Conservation (phyloP, 1,140 invertebrate genomes). For the Leptestheria dahalacensis region DNA sequence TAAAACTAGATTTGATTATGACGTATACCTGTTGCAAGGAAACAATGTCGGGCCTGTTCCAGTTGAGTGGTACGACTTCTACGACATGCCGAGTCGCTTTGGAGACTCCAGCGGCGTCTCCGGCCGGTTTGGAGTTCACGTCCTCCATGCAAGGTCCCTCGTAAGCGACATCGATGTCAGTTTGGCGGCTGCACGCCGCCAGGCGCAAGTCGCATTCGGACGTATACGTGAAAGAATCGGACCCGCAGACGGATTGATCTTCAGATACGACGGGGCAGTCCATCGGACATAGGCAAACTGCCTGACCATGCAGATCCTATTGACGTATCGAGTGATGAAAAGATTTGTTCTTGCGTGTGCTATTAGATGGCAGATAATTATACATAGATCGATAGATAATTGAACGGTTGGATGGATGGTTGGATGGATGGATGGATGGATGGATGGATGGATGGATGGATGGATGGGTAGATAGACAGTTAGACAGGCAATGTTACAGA, state of each 20-base stretch:
- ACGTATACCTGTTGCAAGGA: neutral
- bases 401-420: too few relatives aligned
- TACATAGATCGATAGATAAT: too few relatives aligned
- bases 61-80: neutral
- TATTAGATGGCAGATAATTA: too few relatives aligned
- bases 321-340: too few relatives aligned
- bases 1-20: neutral
- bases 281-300: constrained; percentile 39
- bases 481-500: too few relatives aligned
- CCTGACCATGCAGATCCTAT: constrained; percentile 38
- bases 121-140: neutral
- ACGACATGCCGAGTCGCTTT: constrained; percentile 14
- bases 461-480: too few relatives aligned
- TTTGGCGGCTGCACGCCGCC: constrained; percentile 44
- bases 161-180: constrained; percentile 3
- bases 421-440: too few relatives aligned
- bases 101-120: constrained; percentile 6
- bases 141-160: constrained; percentile 11
- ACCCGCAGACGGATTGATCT: constrained; percentile 32
- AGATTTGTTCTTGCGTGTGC: too few relatives aligned
- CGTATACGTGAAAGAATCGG: constrained; percentile 62
- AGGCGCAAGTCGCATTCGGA: constrained; percentile 65
- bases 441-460: too few relatives aligned
- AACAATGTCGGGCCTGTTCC: constrained; percentile 1
- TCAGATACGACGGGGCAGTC: constrained; percentile 10